Conservation (phyloP, 2,797 vertebrate species). For the Pteropus rufus region DNA sequence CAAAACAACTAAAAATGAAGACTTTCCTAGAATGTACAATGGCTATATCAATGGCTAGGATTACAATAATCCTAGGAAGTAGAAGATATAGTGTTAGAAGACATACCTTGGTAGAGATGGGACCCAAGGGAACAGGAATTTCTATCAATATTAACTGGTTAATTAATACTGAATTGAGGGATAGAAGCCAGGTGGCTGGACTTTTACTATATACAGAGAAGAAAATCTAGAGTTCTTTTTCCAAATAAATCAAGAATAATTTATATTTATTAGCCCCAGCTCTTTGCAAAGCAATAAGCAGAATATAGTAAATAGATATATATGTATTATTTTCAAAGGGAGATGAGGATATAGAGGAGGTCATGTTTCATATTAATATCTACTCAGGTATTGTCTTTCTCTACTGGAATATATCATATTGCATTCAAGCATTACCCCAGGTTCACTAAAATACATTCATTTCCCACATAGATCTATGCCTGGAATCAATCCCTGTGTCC, state of each 20-base stretch:
- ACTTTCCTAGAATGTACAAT: neutral
- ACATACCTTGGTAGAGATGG: neutral
- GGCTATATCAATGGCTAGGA: neutral
- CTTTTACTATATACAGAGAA: neutral
- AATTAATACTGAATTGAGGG: neutral
- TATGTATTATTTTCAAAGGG: neutral
- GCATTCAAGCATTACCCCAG: neutral
- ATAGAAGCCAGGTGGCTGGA: neutral
- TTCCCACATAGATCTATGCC: neutral
- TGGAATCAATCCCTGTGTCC: neutral
- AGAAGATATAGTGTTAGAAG: neutral
- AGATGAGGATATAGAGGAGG: neutral
- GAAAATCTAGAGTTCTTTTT: neutral
- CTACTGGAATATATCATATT: neutral
- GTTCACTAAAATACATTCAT: neutral
- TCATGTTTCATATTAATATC: neutral
- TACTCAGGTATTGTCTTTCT: neutral
- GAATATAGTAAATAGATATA: neutral
- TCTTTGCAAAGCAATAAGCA: neutral
- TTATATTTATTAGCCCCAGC: neutral
- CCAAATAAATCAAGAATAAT: constrained; percentile 7
- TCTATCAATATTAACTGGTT: neutral
- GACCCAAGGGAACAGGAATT: neutral
- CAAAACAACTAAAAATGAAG: neutral
- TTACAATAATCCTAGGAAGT: neutral